phyloP scores from a whole-genome alignment of 1,140 invertebrate species.

The Chironomus striatipennis region DNA sequence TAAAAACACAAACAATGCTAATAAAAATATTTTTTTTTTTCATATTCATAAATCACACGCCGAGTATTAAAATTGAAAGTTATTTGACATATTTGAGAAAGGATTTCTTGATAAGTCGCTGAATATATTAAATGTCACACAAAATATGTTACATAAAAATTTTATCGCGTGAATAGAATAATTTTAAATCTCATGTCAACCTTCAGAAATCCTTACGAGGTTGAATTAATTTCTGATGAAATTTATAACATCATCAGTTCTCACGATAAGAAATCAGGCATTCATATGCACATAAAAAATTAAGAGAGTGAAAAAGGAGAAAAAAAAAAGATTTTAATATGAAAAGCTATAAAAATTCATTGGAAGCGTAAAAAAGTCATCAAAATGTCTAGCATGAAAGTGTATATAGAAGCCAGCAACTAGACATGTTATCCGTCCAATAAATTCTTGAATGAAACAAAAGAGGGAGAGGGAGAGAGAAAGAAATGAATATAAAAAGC shows the following conservation, averaged over 20 bases:
- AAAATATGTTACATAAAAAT: background rate
- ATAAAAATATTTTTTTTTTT: too few relatives aligned
- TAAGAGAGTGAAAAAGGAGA: background rate
- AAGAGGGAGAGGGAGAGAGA: background rate
- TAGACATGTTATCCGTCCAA: background rate
- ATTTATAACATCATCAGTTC: slow-evolving; percentile 5
- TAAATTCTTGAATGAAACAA: background rate
- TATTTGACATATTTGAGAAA: slow-evolving; percentile 2
- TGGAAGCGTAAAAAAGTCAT: slow-evolving; percentile 12
- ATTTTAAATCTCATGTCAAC: background rate
- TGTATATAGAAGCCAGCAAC: too few relatives aligned
- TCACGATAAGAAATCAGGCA: background rate
- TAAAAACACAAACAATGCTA: too few relatives aligned
- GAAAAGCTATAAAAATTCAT: slow-evolving; percentile 2
- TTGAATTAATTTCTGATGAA: slow-evolving; percentile 1
- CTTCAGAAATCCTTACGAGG: background rate
- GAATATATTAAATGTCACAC: slow-evolving; percentile 14
- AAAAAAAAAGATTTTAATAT: background rate
- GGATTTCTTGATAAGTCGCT: background rate
- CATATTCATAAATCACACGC: background rate
- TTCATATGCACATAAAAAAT: background rate
- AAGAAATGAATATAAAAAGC: background rate
- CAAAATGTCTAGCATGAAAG: background rate
- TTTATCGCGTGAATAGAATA: background rate
- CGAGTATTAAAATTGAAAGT: background rate